Conservation (phyloP, 2,888 invertebrate species). For the Drosophila maculinotata region DNA sequence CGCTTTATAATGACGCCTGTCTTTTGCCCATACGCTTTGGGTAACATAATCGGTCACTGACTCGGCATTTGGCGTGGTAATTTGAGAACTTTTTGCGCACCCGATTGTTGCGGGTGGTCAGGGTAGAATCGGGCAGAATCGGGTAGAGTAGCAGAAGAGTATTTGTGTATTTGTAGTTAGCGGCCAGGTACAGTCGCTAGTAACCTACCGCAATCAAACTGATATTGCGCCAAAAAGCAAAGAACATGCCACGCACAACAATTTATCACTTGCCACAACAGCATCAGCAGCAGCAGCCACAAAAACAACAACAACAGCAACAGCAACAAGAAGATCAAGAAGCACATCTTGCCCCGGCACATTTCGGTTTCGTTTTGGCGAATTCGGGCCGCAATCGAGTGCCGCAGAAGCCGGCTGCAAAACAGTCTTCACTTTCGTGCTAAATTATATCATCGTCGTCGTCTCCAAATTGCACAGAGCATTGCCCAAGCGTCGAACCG, state of each 20-base stretch:
- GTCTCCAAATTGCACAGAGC: constrained; percentile 58
- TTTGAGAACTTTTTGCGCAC: constrained; percentile 74
- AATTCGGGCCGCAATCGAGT: constrained; percentile 54
- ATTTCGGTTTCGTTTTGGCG: constrained; percentile 77
- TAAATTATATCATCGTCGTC: constrained; percentile 73
- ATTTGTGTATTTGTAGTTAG: neutral
- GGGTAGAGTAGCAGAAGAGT: constrained; percentile 7
- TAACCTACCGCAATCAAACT: constrained; percentile 71
- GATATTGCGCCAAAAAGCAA: constrained; percentile 57
- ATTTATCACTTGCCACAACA: constrained; percentile 65
- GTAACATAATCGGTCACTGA: constrained; percentile 81
- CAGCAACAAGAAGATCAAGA: constrained; percentile 19
- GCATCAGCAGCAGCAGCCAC: constrained; percentile 22
- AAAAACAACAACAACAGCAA: constrained; percentile 8
- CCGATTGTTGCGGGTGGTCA: constrained; percentile 77
- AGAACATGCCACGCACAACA: constrained; percentile 49
- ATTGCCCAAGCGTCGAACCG: constrained; percentile 6
- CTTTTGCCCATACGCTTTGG: constrained; percentile 71
- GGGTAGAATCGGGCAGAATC: constrained; percentile 25
- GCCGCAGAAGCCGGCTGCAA: constrained; percentile 65
- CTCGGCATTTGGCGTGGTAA: constrained; percentile 80
- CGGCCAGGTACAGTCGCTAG: constrained; percentile 52
- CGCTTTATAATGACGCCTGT: constrained; percentile 76
- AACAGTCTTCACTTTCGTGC: constrained; percentile 76
- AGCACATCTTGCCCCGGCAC: constrained; percentile 34